Percentiles rank a stretch among this genome's conserved stretches.
Evolutionary conservation across 2,888 invertebrate species (phyloP).

Genomic region (Omphaloscelis lunosa): DNA sequence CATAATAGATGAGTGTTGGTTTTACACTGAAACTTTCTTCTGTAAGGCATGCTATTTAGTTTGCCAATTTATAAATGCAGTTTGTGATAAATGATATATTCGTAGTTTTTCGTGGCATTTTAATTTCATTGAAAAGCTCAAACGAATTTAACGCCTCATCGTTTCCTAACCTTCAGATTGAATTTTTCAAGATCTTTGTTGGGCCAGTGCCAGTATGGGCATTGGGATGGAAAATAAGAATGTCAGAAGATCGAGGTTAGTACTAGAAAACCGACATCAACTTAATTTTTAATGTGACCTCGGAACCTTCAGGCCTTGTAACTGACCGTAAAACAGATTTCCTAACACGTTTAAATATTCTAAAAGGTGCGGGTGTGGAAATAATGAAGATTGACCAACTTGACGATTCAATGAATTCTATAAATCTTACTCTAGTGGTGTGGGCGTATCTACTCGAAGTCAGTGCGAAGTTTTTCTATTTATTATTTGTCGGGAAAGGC

Average conservation of each 20-base stretch:
- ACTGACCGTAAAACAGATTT: conserved; percentile 49
- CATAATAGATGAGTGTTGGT: conserved; percentile 30
- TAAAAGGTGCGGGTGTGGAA: conserved; percentile 37
- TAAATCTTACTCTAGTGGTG: conserved; percentile 17
- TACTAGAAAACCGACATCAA: conserved; percentile 38
- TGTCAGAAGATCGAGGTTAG: conserved; percentile 40
- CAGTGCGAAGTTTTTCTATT: conserved; percentile 10
- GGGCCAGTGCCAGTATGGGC: conserved; percentile 65
- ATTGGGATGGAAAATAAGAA: conserved; percentile 56
- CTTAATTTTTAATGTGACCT: conserved; percentile 55
- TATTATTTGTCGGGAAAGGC: conserved; percentile 15
- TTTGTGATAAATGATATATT: conserved; percentile 15
- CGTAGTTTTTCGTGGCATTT: neutral
- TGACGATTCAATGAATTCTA: conserved; percentile 35
- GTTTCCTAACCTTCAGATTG: conserved; percentile 56
- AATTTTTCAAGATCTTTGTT: conserved; percentile 70
- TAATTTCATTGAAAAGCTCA: conserved; percentile 40
- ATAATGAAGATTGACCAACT: conserved; percentile 43
- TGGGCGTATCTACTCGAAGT: neutral
- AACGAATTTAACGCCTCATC: conserved; percentile 46
- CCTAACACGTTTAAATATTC: conserved; percentile 51
- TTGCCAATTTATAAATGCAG: conserved; percentile 24
- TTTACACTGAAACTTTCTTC: conserved; percentile 27
- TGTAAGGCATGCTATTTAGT: conserved; percentile 12
- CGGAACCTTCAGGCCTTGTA: conserved; percentile 20